Base-by-base conservation (phyloP, 2,888 invertebrate species). In the Torymus aiolomorphi region DNA sequence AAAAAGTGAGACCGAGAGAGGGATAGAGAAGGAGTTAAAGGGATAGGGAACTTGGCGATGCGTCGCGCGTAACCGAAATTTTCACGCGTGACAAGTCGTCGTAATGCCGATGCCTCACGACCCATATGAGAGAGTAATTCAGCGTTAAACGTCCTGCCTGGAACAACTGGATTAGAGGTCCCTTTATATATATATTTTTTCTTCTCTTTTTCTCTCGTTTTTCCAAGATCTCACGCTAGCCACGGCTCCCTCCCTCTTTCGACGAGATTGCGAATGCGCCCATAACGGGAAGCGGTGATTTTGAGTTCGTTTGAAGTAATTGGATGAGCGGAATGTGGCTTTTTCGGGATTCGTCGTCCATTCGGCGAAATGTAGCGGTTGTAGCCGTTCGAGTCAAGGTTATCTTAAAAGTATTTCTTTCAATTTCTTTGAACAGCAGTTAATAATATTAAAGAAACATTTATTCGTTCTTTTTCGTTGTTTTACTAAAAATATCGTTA, bases 11-110 rank as follows among this genome's bases (percentile, higher is more conserved):
- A 42, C 8, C 4, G 42, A 42, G 1, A 42, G 42, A 42, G 8
- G 8, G 5, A 42, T 10, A 42, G 8, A 42, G 42, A 42, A 42
- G 42, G 42, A 42, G 42, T 42, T 42, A 42, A 57, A 81, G 69
- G 76, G 52, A 16, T 54, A 77, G 78, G 75, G 72, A 79, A 79
- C 73, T 62, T 72, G 57, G 13, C 49, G 59, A 70, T 59, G 70
- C 70, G 59, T 14, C 59, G 57, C 59, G 59, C 49, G 59, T 59
- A 65, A 65, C 13, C 51, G 51, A 31, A 71, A 71, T 72, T 72
- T 62, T 72, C 62, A 72, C 72, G 62, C 72, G 72, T 63, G 62
- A 72, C 62, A 31, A 62, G 62, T 54, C 31, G 24, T 14, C 62
- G 61, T 72, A 54, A 62, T 54, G 14, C 54, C 62, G 31, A 62